Conservation (phyloP, 1,140 invertebrate species). For the Papilio polytes region DNA sequence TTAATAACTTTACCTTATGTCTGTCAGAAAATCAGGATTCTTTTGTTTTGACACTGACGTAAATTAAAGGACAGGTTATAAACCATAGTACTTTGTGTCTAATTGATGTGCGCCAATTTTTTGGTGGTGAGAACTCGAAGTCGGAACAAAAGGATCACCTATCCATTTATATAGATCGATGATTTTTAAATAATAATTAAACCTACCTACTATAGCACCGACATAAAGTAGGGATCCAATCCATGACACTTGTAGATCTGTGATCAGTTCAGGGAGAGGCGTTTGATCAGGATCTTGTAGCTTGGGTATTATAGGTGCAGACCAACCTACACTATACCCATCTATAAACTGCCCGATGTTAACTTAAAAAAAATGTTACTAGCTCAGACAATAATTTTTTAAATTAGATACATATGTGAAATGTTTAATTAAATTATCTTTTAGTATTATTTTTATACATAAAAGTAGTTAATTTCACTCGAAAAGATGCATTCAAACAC, state of each 20-base stretch:
- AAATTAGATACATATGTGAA: not conserved
- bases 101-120: too few species aligned
- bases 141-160: too few species aligned
- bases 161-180: too few species aligned
- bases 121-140: too few species aligned
- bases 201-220: slow-evolving; percentile 48
- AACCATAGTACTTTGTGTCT: too few species aligned
- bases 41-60: too few species aligned
- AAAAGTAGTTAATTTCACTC: not conserved
- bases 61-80: too few species aligned
- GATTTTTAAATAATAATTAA: too few species aligned
- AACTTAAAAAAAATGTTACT: slow-evolving; percentile 45
- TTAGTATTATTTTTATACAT: not conserved
- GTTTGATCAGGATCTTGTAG: slow-evolving; percentile 49
- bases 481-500: not conserved
- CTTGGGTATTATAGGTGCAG: slow-evolving; percentile 53
- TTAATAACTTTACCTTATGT: too few species aligned
- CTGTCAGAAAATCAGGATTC: too few species aligned
- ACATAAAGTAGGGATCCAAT: slow-evolving; percentile 46
- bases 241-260: slow-evolving; percentile 44
- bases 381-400: not conserved
- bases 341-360: slow-evolving; percentile 52
- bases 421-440: not conserved
- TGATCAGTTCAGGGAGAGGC: slow-evolving; percentile 45
- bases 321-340: slow-evolving; percentile 52